Conservation (phyloP, 2,797 vertebrate genomes). For the Lateolabrax maculatus region DNA sequence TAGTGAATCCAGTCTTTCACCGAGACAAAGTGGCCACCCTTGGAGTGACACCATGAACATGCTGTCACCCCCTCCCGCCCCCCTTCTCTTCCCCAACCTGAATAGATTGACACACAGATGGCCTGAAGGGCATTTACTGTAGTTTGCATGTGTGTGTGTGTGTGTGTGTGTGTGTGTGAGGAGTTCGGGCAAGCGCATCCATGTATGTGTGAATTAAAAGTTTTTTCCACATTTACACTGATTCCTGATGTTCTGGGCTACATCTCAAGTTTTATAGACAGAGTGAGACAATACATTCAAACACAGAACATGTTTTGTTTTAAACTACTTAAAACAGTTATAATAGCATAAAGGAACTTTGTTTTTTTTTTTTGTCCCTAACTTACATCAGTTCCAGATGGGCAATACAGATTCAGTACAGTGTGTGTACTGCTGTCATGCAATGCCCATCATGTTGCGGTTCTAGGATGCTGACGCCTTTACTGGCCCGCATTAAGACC, state of each 20-base stretch:
- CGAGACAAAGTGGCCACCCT: constrained; percentile 48
- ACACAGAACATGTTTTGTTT: constrained; percentile 57
- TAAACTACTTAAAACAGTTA: constrained; percentile 45
- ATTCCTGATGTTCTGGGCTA: constrained; percentile 41
- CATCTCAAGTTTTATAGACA: constrained; percentile 4
- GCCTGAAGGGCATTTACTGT: constrained; percentile 47
- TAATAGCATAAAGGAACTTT: constrained; percentile 26
- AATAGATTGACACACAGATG: constrained; percentile 51
- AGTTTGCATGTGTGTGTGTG: constrained; percentile 27
- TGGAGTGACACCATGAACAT: constrained; percentile 61
- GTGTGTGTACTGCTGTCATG: constrained; percentile 25
- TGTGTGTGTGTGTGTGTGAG: constrained; percentile 19
- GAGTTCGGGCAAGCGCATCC: constrained; percentile 2
- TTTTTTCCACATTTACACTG: constrained; percentile 22
- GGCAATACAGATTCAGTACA: neutral
- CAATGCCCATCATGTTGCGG: constrained; percentile 15
- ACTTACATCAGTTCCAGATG: constrained; percentile 56
- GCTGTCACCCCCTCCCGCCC: neutral
- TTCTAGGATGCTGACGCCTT: constrained; percentile 33
- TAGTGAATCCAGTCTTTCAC: constrained; percentile 67
- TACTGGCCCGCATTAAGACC: constrained; percentile 20
- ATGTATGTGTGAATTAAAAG: constrained; percentile 26
- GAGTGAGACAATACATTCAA: constrained; percentile 37
- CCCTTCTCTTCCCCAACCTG: neutral
- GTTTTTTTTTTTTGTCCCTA: constrained; percentile 4